Evolutionary conservation across 2,797 vertebrate species (phyloP), one percentile per base, ranked within the genome.

Genomic region (Prionace glauca): DNA sequence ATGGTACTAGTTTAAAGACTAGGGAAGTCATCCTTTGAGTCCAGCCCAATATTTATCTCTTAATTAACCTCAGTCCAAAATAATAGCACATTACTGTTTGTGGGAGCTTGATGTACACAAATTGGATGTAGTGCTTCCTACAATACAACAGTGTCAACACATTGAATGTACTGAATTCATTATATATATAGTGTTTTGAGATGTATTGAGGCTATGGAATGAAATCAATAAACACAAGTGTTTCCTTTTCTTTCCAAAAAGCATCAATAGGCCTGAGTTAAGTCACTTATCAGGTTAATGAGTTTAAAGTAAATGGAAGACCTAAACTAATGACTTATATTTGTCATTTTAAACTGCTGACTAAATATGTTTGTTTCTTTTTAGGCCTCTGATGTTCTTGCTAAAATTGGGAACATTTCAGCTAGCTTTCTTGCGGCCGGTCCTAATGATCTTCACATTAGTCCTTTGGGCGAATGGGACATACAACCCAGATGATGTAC

Each of bases 321-420:
- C 90, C 10, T 62, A 69, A 92, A 24, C 65, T 77, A n/a, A 95
- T 20, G 71, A 56, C 41, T 77, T 56, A 50, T n/a, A 29, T 32
- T 56, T 94, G 36, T 1, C 71, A 95, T 77, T 50, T 94, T 77
- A 74, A 32, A 8, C 56, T 91, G 71, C 9, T 72, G 93, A n/a
- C 16, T 50, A 71, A 14, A 29, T 74, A 7, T 7, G 32, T 71
- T 77, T 95, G 24, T 94, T n/a, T 77, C 26, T 56, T 95, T 77
- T 95, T n/a, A 95, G 93, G 29, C 93, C 71, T 71, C 41, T 95
- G 93, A 72, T 99, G 95, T 98, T 99, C 97, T 97, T 98, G 96
- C 96, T 99, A 96, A 98, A 99, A 96, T 97, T 98, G 88, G 98
- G 98, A 79, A 98, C 98, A 86, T 98, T 98, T 97, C 99, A 99